Evolutionary conservation across 2,888 invertebrate genomes (phyloP).

Genomic region (Cryptus viduatorius): DNA sequence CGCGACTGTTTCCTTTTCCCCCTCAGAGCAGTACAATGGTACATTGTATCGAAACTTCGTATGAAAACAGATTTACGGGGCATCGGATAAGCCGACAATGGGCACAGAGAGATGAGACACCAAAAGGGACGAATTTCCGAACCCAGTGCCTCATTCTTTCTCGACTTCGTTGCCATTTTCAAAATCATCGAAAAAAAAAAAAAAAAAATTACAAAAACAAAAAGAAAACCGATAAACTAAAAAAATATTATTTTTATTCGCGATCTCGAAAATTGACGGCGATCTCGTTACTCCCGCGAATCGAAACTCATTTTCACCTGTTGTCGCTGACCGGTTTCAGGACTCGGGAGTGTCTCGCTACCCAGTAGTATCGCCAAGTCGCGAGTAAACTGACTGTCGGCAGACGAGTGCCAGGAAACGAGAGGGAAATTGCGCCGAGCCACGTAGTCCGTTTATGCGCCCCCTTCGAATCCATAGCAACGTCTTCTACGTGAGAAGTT

Average conservation of each 20-base stretch:
- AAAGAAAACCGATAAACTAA: slow-evolving; percentile 15
- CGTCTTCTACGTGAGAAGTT: slow-evolving; percentile 75
- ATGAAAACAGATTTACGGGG: slow-evolving; percentile 77
- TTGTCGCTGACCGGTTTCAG: slow-evolving; percentile 50
- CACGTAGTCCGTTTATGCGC: slow-evolving; percentile 77
- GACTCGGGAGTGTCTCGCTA: slow-evolving; percentile 11
- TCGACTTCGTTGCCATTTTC: slow-evolving; percentile 7
- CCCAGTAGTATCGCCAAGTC: slow-evolving; percentile 24
- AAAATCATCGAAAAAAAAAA: not conserved
- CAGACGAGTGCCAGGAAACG: slow-evolving; percentile 56
- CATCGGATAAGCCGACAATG: slow-evolving; percentile 71
- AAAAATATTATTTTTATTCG: slow-evolving; percentile 8
- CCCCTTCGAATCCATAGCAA: slow-evolving; percentile 75
- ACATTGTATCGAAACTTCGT: slow-evolving; percentile 75
- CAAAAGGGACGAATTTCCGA: slow-evolving; percentile 61
- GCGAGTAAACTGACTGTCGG: slow-evolving; percentile 46
- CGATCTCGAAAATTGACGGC: slow-evolving; percentile 27
- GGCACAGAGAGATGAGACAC: slow-evolving; percentile 46
- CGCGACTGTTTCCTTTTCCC: slow-evolving; percentile 21
- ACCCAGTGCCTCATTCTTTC: not conserved
- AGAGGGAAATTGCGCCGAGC: slow-evolving; percentile 76
- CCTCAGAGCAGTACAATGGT: slow-evolving; percentile 65
- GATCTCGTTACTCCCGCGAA: slow-evolving; percentile 30
- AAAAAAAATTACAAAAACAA: not conserved
- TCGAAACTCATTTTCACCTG: slow-evolving; percentile 52